Evolutionary conservation across 2,888 invertebrate genomes (phyloP), one percentile per base, ranked within the genome.

Genomic region (Pardosa pseudoannulata): DNA sequence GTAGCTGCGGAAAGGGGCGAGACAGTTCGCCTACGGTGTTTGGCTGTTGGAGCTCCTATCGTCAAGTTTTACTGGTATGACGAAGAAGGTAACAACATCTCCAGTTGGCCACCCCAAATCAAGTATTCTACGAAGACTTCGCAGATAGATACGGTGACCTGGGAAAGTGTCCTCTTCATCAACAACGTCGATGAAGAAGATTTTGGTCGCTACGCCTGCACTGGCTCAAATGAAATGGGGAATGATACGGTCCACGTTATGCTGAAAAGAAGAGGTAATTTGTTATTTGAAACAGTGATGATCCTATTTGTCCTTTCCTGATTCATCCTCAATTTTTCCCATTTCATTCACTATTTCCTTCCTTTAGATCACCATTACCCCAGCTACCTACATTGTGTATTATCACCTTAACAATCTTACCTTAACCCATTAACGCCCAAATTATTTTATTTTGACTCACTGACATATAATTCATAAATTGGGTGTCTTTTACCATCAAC

Each of bases 121-220:
- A 88, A 88, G 46, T 75, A 83, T 32, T 79, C 82, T 2, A 71
- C 68, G 6, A 28, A 72, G 36, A 94, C 91, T 23, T 67, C 91
- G 28, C 92, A 94, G 93, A 90, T 94, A 13, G 96, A 96, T 90
- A 93, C 95, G 0, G 93, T 97, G 56, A 94, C 94, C 0, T 96
- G 96, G 90, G 95, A 96, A 90, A 96, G 97, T 16, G 93, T 95
- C 5, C 93, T 98, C 31, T 93, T 95, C 76, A 94, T 98, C 82
- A 94, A 94, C 88, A 95, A 95, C 90, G 96, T 98, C 19, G 94
- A 94, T 0, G 94, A 95, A 0, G 93, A 94, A 0, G 98, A 98
- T 91, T 98, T 98, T 90, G 98, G 98, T 0, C 93, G 93, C 36
- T 98, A 98, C 91, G 95, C 96, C 90, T 98, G 98, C 91, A 94